Evolutionary conservation across 2,888 invertebrate genomes (phyloP).

Genomic region (Tolmerus cingulatus): DNA sequence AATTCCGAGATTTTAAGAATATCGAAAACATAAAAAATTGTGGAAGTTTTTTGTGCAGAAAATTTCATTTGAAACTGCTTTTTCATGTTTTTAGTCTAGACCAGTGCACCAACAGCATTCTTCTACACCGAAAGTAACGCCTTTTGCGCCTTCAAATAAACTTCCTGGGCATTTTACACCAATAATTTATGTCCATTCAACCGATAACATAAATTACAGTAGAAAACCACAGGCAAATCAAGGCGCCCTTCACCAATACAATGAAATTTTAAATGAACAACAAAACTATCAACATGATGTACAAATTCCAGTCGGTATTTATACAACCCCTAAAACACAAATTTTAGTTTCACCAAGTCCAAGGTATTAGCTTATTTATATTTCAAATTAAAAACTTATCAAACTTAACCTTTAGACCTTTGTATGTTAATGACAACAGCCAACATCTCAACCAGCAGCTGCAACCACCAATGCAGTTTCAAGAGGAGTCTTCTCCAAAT

Average conservation of each 20-base stretch:
- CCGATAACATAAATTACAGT: slow-evolving; percentile 46
- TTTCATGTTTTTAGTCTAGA: neutral
- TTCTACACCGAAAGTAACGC: slow-evolving; percentile 60
- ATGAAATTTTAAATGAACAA: slow-evolving; percentile 9
- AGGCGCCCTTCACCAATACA: neutral
- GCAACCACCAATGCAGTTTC: neutral
- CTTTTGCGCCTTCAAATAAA: slow-evolving; percentile 67
- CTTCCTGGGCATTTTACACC: slow-evolving; percentile 67
- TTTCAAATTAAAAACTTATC: neutral
- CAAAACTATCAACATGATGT: slow-evolving; percentile 51
- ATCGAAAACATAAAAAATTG: neutral
- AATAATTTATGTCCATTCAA: slow-evolving; percentile 60
- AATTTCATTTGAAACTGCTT: neutral
- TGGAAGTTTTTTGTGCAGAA: neutral
- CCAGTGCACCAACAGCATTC: neutral
- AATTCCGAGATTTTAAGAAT: no score
- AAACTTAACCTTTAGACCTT: neutral
- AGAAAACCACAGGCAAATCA: slow-evolving; percentile 13
- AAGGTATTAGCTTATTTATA: neutral
- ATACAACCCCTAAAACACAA: neutral
- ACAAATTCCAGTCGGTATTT: slow-evolving; percentile 43
- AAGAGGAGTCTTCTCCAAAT: neutral
- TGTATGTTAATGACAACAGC: neutral
- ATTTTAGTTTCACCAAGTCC: slow-evolving; percentile 1
- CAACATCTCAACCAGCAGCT: neutral